Evolutionary conservation across 2,113 vertebrate genomes (phyloP), one percentile per base, ranked within the genome.

Genomic region (Willisornis vidua): DNA sequence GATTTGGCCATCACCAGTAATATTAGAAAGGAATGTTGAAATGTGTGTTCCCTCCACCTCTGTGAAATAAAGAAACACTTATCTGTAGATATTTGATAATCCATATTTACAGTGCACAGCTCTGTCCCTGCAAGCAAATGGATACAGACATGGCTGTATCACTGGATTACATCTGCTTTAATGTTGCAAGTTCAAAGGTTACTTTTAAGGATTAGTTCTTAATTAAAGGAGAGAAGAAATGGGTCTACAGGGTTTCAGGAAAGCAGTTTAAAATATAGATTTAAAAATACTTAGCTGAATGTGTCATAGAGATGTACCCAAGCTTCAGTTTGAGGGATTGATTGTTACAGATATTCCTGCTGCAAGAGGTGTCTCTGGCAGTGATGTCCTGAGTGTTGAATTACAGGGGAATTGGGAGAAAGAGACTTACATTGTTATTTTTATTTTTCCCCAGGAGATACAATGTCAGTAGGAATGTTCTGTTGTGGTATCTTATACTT

Each of bases 21-120:
- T 93, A 90, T 82, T 61, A 72, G 49, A 97, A 93, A 97, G 45
- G 88, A 96, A 96, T 93, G 74, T 93, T 93, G 95, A 93, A 93
- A 86, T 94, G 39, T 94, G 33, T 88, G 61, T 89, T 97, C 63
- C 45, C 78, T 95, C 96, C 82, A 86, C 59, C 89, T 66, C 85
- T 67, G 91, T 95, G 83, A 96, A 96, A 95, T 94, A 92, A 90
- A 95, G 55, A 87, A 83, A 85, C 1, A 1, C 79, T 75, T 85
- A 65, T 95, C 79, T 93, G 93, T 63, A 93, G 87, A 82, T 75
- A 89, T 62, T 93, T 91, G 86, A 89, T 87, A 87, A 95, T 90
- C 37, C 33, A 3, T 51, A 84, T 95, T 95, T 95, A 89, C 55
- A 46, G 72, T 55, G 86, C 57, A 59, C 46, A 82, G 75, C 84